These are phyloP conservation scores for Coleophora flavipennella DNA, from an alignment of 2,888 invertebrate genomes.

Conservation along the genomic window DNA sequence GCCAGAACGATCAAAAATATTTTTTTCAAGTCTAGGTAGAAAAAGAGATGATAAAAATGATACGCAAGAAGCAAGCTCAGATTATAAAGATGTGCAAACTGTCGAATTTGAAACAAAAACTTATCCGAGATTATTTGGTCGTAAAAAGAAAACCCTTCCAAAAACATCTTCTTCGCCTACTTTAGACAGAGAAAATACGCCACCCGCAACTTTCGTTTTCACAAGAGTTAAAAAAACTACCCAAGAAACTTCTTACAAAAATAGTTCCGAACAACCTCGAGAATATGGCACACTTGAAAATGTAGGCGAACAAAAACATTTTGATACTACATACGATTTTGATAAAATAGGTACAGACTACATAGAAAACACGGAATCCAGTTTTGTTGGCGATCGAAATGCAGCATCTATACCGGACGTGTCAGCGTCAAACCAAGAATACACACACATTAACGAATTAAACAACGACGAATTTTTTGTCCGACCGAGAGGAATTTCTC, in stretches of 20 bases:
- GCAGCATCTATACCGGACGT: constrained; percentile 39
- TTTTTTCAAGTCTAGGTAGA: constrained; percentile 74
- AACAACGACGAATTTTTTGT: constrained; percentile 91
- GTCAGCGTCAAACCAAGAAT: constrained; percentile 59
- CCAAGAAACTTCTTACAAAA: constrained; percentile 50
- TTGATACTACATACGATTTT: constrained; percentile 63
- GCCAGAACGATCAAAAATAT: constrained; percentile 75
- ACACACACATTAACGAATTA: constrained; percentile 82
- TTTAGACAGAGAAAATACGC: constrained; percentile 69
- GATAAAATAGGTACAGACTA: constrained; percentile 72
- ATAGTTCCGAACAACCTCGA: constrained; percentile 53
- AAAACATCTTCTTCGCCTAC: constrained; percentile 70
- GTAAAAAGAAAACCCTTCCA: constrained; percentile 54
- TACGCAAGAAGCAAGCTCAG: constrained; percentile 46
- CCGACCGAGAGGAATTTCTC: constrained; percentile 85
- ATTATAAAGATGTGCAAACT: constrained; percentile 63
- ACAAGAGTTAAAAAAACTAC: constrained; percentile 75
- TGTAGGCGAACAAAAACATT: constrained; percentile 49
- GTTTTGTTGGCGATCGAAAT: constrained; percentile 32
- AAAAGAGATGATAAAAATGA: constrained; percentile 58
- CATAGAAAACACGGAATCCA: constrained; percentile 43
- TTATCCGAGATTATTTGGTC: constrained; percentile 80
- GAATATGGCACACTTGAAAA: constrained; percentile 62
- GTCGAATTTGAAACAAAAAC: constrained; percentile 84
- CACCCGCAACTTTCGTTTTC: constrained; percentile 75